phyloP scores from a whole-genome alignment of 2,888 invertebrate species.

The Liodrosophila aerea region DNA sequence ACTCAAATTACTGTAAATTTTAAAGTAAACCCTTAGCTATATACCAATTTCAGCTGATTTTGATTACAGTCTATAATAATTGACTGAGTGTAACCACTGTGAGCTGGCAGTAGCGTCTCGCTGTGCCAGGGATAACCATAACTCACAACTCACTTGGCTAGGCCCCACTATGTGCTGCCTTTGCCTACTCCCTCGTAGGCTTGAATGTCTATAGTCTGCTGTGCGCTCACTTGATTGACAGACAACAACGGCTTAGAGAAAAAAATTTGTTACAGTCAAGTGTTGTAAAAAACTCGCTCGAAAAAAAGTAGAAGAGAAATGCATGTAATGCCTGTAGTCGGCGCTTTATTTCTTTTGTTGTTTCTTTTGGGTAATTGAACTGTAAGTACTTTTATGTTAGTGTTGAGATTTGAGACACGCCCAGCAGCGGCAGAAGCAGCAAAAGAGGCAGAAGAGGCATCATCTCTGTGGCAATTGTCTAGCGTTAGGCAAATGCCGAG shows the following conservation, averaged over 20 bases:
- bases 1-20: too few species aligned
- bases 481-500: constrained; percentile 44
- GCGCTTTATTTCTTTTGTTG: not conserved
- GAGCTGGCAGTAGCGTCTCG: constrained; percentile 9
- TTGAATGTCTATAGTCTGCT: constrained; percentile 46
- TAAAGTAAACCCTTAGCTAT: too few species aligned
- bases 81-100: constrained; percentile 41
- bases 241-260: constrained; percentile 50
- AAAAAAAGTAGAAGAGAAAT: constrained; percentile 10
- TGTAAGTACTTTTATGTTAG: constrained; percentile 57
- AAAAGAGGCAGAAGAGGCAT: constrained; percentile 13
- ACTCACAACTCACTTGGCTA: constrained; percentile 47
- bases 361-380: constrained; percentile 64
- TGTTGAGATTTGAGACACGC: constrained; percentile 26
- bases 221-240: constrained; percentile 69
- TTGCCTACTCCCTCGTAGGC: not conserved
- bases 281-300: constrained; percentile 47
- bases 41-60: not conserved
- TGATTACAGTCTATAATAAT: constrained; percentile 2
- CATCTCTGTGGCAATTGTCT: constrained; percentile 44
- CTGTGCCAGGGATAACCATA: constrained; percentile 47
- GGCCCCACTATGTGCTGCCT: constrained; percentile 1
- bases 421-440: constrained; percentile 14
- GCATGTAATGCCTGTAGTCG: constrained; percentile 16
- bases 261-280: constrained; percentile 41